Conservation (phyloP, 2,888 invertebrate genomes). For the Kryphioiulus occultus region DNA sequence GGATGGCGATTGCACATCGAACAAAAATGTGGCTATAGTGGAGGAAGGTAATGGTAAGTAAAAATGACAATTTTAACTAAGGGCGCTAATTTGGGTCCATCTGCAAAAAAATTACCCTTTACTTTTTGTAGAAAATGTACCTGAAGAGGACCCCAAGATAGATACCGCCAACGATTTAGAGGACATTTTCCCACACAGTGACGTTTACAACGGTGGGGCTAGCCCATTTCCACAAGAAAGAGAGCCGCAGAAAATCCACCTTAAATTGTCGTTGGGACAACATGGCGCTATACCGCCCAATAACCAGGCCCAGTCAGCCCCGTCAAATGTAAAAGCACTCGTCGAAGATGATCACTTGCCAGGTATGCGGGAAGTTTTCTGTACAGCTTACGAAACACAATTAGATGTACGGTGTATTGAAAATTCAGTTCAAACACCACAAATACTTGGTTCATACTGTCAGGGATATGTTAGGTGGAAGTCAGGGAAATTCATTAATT, state of each 20-base stretch:
- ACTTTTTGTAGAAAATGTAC: neutral
- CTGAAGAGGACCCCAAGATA: neutral
- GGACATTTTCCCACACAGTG: neutral
- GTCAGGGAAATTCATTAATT: neutral
- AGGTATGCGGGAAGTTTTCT: slow-evolving; percentile 4
- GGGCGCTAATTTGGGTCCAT: neutral
- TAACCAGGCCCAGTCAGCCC: neutral
- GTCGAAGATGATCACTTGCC: slow-evolving; percentile 56
- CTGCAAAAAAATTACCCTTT: neutral
- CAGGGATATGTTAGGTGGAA: too few species aligned
- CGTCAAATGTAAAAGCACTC: neutral
- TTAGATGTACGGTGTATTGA: too few species aligned
- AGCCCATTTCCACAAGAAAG: neutral
- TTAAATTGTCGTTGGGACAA: slow-evolving; percentile 25
- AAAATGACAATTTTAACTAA: neutral
- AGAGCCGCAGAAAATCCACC: slow-evolving; percentile 31
- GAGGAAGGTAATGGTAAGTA: neutral
- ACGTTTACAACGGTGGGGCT: neutral
- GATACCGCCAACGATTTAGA: neutral
- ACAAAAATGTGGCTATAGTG: neutral
- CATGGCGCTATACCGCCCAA: neutral
- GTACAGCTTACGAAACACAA: too few species aligned
- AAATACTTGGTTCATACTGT: too few species aligned
- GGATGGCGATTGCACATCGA: neutral
- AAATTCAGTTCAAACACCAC: too few species aligned